Conservation (phyloP, 2,888 invertebrate species). For the Antheraea assamensis region DNA sequence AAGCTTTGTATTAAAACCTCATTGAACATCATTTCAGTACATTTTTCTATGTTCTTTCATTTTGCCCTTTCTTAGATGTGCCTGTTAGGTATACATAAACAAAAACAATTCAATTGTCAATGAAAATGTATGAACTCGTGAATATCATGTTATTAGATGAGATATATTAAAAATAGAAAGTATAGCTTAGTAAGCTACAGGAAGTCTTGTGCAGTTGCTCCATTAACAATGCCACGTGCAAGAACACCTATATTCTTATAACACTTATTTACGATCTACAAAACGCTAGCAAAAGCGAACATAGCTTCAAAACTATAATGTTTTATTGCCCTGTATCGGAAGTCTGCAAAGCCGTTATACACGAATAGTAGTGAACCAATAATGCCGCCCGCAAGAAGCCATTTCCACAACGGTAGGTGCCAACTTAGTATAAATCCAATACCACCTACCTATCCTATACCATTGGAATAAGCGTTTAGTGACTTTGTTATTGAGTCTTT, state of each 20-base stretch:
- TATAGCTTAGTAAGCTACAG: neutral
- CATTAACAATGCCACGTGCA: slow-evolving; percentile 45
- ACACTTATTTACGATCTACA: slow-evolving; percentile 64
- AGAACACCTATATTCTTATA: slow-evolving; percentile 57
- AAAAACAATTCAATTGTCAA: too few species aligned
- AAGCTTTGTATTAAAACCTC: too few species aligned
- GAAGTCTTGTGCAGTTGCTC: slow-evolving; percentile 24
- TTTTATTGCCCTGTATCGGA: slow-evolving; percentile 70
- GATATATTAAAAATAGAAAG: neutral
- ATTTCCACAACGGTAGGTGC: slow-evolving; percentile 60
- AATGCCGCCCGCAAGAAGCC: slow-evolving; percentile 58
- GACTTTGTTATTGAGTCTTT: slow-evolving; percentile 6
- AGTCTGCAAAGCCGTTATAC: slow-evolving; percentile 59
- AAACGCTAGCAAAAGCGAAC: slow-evolving; percentile 59
- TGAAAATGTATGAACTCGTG: too few species aligned
- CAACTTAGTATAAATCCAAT: slow-evolving; percentile 39
- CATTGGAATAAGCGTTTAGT: slow-evolving; percentile 1
- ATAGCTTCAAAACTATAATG: slow-evolving; percentile 63
- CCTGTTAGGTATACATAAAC: too few species aligned
- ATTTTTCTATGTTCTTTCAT: too few species aligned
- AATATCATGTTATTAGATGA: too few species aligned
- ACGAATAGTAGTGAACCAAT: slow-evolving; percentile 56
- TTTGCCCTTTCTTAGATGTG: too few species aligned
- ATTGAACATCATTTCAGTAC: too few species aligned
- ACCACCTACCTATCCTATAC: slow-evolving; percentile 4